Conservation (phyloP, 1,140 invertebrate genomes). For the Muscidifurax raptorellus region DNA sequence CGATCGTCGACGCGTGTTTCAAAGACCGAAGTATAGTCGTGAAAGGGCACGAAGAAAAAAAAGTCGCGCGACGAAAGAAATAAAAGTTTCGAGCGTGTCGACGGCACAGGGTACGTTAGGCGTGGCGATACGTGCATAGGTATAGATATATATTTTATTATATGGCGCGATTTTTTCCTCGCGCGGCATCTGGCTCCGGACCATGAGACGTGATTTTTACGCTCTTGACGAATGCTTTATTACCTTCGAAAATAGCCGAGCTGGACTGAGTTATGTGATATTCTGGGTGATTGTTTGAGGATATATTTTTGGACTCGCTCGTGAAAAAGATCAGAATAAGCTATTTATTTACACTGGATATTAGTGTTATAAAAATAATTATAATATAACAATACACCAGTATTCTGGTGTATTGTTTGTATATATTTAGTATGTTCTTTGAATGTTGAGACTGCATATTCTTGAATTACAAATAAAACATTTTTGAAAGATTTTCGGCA, state of each 20-base stretch:
- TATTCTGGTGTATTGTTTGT: no score
- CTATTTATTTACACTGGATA: no score
- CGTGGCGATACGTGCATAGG: neutral
- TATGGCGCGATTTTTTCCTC: neutral
- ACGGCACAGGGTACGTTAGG: neutral
- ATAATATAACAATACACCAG: no score
- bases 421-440: no score
- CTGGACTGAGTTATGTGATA: neutral
- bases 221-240: slow-evolving; percentile 38
- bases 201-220: slow-evolving; percentile 40
- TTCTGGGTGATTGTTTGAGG: neutral
- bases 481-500: no score
- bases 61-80: neutral
- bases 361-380: no score
- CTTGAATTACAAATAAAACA: no score
- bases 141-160: neutral
- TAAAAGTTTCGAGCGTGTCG: slow-evolving; percentile 15
- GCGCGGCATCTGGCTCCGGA: slow-evolving; percentile 23
- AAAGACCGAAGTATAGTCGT: neutral
- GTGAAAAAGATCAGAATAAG: no score
- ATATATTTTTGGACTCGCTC: neutral
- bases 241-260: neutral
- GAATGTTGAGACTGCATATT: no score
- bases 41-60: neutral
- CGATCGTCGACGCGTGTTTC: neutral